phyloP scores from a whole-genome alignment of 2,888 invertebrate genomes.

The Drosophila melanosoma region DNA sequence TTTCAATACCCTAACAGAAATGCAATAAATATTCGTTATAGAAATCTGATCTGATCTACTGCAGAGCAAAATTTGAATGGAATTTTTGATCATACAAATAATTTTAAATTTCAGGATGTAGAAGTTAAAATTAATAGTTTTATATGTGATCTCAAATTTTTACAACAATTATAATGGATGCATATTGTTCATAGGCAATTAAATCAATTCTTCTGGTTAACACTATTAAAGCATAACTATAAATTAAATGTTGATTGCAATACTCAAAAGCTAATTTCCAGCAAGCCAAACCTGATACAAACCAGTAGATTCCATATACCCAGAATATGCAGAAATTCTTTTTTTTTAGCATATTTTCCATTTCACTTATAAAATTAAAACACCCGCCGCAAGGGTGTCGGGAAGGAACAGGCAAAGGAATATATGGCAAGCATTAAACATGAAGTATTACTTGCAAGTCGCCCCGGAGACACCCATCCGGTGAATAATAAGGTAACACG shows the following conservation, averaged over 20 bases:
- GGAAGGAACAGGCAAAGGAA: not conserved
- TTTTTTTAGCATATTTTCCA: not conserved
- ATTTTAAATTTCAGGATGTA: not conserved
- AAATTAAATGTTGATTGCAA: not conserved
- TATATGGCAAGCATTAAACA: slow-evolving; percentile 18
- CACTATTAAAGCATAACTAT: not conserved
- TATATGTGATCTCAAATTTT: not conserved
- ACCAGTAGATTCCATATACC: not conserved
- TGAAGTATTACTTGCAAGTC: not conserved
- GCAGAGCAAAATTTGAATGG: not conserved
- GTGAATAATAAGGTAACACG: slow-evolving; percentile 53
- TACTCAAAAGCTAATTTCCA: not conserved
- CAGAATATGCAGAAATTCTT: not conserved
- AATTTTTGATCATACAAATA: not conserved
- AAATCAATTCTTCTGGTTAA: not conserved
- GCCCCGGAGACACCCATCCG: slow-evolving; percentile 17
- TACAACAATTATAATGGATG: not conserved
- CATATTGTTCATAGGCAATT: not conserved
- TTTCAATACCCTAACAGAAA: slow-evolving; percentile 3
- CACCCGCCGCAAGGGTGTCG: not conserved
- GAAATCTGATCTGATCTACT: not conserved
- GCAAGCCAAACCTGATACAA: not conserved
- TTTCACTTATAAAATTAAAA: not conserved
- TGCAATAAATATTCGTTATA: no score
- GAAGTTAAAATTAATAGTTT: not conserved